Base-by-base conservation (phyloP, 2,888 invertebrate genomes). In the Agonopterix heracliana region DNA sequence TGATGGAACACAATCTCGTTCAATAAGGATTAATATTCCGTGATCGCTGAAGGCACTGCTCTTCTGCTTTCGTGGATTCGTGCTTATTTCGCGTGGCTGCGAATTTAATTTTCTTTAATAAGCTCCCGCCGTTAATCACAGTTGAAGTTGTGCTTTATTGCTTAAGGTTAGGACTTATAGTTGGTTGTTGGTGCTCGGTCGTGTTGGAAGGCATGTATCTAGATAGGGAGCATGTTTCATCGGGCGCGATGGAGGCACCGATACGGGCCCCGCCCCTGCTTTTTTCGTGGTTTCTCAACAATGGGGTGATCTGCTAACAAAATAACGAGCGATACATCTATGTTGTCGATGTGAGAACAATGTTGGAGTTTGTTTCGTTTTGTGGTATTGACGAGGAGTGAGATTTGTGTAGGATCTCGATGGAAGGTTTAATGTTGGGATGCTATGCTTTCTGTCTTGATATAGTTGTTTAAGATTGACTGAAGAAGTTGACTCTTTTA, bases 81-180 rank as follows among this genome's bases (percentile, higher is more conserved):
- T 75, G 78, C 71, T 68, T 76, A 76, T 76, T 85, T 84, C 78
- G 81, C 82, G 75, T 78, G 79, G 79, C 82, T 71, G 81, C 80
- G 78, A 82, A 82, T 86, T 88, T 83, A 88, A 86, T 87, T 87
- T 87, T 85, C 83, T 86, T 86, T 86, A 87, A 85, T 86, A 87
- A 87, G 85, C 76, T 75, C 9, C 13, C 62, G 60, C 54, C 43
- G 54, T 51, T 50, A 49, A 36, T 41, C 38, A 38, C 54, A 55
- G 12, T 49, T 56, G 53, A 76, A 63, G 60, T 47, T 63, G 48
- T 38, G 54, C 69, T 67, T 66, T 81, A 62, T 58, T 1, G 10
- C 1, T 34, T 9, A n/a, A 34, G 3, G 46, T 46, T 63, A 67
- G 43, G 57, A 67, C 64, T 45, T 54, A 47, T 45, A 59, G 50